These are phyloP conservation scores for Xanthorhoe spadicearia DNA, from an alignment of 2,888 invertebrate genomes.

Conservation along the genomic window DNA sequence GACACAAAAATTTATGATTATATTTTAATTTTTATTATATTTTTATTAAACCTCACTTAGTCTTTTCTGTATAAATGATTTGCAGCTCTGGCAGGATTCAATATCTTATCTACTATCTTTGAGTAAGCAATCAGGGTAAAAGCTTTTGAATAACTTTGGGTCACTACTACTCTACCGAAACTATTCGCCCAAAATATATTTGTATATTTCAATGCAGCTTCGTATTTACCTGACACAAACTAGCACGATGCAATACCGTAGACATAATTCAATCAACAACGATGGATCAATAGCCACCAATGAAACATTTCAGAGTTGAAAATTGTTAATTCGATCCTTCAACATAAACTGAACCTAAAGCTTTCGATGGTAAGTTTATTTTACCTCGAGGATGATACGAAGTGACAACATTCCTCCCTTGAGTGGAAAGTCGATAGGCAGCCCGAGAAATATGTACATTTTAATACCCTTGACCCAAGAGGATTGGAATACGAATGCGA, in stretches of 20 bases:
- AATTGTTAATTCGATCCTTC: not conserved
- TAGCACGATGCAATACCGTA: not conserved
- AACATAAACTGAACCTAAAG: not conserved
- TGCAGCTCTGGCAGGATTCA: too few relatives aligned
- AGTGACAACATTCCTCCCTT: slow-evolving; percentile 7
- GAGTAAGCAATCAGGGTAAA: not conserved
- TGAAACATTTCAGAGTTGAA: not conserved
- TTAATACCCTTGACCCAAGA: slow-evolving; percentile 28
- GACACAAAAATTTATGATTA: too few relatives aligned
- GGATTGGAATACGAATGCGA: slow-evolving; percentile 27
- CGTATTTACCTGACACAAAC: not conserved
- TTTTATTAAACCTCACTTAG: too few relatives aligned
- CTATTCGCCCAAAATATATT: too few relatives aligned
- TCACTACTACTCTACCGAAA: not conserved
- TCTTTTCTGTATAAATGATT: too few relatives aligned
- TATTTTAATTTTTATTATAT: too few relatives aligned
- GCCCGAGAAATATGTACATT: slow-evolving; percentile 31
- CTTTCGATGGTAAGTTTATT: slow-evolving; percentile 1
- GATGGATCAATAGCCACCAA: not conserved
- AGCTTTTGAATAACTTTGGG: not conserved
- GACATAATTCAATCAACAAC: not conserved
- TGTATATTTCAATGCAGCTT: not conserved
- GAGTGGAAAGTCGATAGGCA: slow-evolving; percentile 8
- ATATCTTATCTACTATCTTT: too few relatives aligned
- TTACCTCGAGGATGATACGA: not conserved